Percentiles rank a stretch among this genome's conserved stretches.
These are phyloP conservation scores for Drosophila suzukii DNA, from an alignment of 1,140 invertebrate species.

Conservation along the genomic window DNA sequence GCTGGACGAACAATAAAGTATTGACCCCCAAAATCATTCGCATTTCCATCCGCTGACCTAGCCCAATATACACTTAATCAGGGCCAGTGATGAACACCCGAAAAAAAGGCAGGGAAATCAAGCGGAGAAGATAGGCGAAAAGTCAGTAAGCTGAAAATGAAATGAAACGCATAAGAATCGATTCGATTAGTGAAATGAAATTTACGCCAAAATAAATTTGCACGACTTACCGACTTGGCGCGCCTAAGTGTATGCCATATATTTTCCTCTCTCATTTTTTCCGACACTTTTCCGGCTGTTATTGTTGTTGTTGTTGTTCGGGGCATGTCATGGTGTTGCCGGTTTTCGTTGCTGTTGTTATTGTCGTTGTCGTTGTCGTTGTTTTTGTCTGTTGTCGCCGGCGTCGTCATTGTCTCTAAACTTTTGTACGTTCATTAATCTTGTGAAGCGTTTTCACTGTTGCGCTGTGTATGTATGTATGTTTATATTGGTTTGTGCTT, in stretches of 20 bases:
- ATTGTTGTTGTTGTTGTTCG: slow-evolving; percentile 26
- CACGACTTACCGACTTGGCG: slow-evolving; percentile 74
- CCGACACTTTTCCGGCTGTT: slow-evolving; percentile 21
- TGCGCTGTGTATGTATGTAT: slow-evolving; percentile 50
- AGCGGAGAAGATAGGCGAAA: slow-evolving; percentile 46
- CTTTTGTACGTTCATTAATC: slow-evolving; percentile 82
- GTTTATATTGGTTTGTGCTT: slow-evolving; percentile 55
- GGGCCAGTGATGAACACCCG: slow-evolving; percentile 4
- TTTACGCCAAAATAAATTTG: slow-evolving; percentile 81
- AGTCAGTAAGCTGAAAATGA: slow-evolving; percentile 69
- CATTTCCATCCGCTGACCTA: slow-evolving; percentile 11
- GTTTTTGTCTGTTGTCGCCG: slow-evolving; percentile 61
- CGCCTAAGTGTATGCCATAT: slow-evolving; percentile 74
- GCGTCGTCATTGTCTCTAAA: slow-evolving; percentile 81
- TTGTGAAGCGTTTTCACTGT: slow-evolving; percentile 79
- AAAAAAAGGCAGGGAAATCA: background rate
- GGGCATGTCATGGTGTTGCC: slow-evolving; percentile 64
- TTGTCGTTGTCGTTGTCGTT: slow-evolving; percentile 50
- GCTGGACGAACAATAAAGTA: slow-evolving; percentile 13
- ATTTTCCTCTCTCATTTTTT: slow-evolving; percentile 43
- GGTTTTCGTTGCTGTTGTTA: slow-evolving; percentile 38
- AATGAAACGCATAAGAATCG: slow-evolving; percentile 81
- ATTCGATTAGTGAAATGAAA: slow-evolving; percentile 81
- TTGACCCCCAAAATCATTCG: slow-evolving; percentile 4
- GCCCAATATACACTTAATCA: slow-evolving; percentile 28